These are phyloP conservation scores for Acanthosoma haemorrhoidale DNA, from an alignment of 2,888 invertebrate genomes.

Conservation along the genomic window DNA sequence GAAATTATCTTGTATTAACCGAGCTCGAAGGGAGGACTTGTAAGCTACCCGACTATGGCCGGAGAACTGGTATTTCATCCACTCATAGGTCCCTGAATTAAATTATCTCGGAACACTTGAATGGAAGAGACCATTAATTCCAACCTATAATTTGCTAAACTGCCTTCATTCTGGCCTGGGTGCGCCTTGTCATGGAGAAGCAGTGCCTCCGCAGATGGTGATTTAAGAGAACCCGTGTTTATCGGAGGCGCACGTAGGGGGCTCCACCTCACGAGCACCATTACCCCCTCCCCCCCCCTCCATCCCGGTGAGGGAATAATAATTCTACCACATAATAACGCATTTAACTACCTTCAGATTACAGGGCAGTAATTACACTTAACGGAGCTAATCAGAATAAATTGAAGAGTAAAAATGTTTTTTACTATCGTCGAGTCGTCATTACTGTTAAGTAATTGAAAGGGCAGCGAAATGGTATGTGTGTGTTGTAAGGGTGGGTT, in stretches of 20 bases:
- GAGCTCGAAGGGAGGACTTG: neutral
- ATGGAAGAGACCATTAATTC: slow-evolving; percentile 22
- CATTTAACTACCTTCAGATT: slow-evolving; percentile 25
- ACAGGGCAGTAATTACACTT: slow-evolving; percentile 23
- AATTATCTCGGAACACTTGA: slow-evolving; percentile 23
- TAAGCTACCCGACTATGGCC: neutral
- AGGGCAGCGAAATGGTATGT: neutral
- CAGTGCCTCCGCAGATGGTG: slow-evolving; percentile 3
- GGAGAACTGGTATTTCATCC: neutral
- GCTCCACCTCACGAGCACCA: slow-evolving; percentile 4
- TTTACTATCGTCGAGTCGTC: slow-evolving; percentile 7
- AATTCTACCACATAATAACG: slow-evolving; percentile 29
- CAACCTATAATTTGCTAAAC: slow-evolving; percentile 23
- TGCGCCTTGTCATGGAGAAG: slow-evolving; percentile 8
- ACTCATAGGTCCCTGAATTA: slow-evolving; percentile 24
- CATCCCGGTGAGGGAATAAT: neutral
- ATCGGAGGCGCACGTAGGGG: slow-evolving; percentile 15
- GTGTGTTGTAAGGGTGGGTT: no score
- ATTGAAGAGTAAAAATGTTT: slow-evolving; percentile 17
- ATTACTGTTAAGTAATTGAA: slow-evolving; percentile 7
- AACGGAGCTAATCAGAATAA: slow-evolving; percentile 25
- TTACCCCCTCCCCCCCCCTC: neutral
- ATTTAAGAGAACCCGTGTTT: slow-evolving; percentile 25
- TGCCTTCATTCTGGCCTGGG: slow-evolving; percentile 18
- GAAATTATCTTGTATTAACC: neutral